Evolutionary conservation across 2,113 vertebrate genomes (phyloP).

Genomic region (Callaeas wilsoni): DNA sequence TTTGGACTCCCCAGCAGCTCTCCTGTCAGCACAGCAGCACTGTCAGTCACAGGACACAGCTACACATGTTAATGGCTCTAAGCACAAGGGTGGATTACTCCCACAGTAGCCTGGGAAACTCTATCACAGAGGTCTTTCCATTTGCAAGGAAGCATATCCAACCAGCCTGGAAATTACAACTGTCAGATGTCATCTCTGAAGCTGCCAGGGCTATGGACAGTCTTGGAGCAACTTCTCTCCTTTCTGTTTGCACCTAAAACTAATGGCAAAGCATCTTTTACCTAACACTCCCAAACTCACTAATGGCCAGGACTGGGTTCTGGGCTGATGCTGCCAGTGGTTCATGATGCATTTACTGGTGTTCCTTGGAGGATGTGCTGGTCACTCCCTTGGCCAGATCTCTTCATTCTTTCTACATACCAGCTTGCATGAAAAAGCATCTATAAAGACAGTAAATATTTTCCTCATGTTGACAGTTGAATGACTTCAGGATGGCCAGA

Average conservation of each 20-base stretch:
- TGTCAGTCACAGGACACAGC: neutral
- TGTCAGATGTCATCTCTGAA: neutral
- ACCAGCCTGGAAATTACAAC: neutral
- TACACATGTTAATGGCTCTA: neutral
- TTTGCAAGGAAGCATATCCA: neutral
- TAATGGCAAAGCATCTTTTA: neutral
- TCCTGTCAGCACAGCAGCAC: neutral
- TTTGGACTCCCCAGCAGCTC: neutral
- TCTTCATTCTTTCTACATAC: neutral
- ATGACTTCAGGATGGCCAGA: neutral
- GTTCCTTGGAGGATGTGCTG: fast-evolving
- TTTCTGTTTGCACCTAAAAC: neutral
- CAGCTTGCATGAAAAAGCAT: neutral
- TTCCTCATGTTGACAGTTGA: neutral
- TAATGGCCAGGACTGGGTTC: neutral
- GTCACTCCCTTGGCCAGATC: neutral
- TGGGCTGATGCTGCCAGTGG: neutral
- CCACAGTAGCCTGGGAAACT: neutral
- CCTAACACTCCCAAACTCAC: neutral
- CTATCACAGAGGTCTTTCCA: neutral
- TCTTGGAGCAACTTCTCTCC: neutral
- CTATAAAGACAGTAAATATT: neutral
- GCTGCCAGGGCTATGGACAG: neutral
- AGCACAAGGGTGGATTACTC: neutral
- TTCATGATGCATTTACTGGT: neutral